Percentiles rank a stretch among this genome's conserved stretches.
phyloP scores from a whole-genome alignment of 2,113 vertebrate species.

The Sebastes schlegelii region DNA sequence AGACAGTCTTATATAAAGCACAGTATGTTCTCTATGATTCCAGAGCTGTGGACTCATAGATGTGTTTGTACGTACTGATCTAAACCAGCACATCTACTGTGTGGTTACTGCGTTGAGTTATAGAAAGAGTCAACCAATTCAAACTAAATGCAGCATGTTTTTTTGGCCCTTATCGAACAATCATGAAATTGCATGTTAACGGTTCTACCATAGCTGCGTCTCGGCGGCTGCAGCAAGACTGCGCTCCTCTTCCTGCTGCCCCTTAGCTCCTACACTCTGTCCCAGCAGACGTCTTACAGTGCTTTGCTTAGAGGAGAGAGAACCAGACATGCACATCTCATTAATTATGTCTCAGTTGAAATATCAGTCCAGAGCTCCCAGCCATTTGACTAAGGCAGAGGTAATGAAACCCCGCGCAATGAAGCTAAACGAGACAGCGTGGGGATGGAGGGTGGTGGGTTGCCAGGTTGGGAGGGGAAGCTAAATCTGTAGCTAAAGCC shows the following conservation, averaged over 20 bases:
- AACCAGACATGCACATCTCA: constrained; percentile 68
- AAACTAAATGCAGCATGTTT: constrained; percentile 7
- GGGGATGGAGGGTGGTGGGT: background rate
- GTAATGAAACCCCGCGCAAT: constrained; percentile 60
- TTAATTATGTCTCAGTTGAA: constrained; percentile 79
- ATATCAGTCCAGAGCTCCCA: constrained; percentile 66
- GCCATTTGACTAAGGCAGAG: constrained; percentile 69
- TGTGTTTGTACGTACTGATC: background rate
- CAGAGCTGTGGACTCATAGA: background rate
- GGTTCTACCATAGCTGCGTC: constrained; percentile 2
- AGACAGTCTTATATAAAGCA: background rate
- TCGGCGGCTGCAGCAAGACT: constrained; percentile 29
- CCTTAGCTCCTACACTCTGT: constrained; percentile 37
- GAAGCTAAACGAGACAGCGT: constrained; percentile 43
- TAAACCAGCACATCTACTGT: constrained; percentile 1
- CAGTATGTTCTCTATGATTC: background rate
- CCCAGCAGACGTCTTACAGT: constrained; percentile 61
- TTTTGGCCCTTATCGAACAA: constrained; percentile 18
- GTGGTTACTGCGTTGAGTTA: background rate
- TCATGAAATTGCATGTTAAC: constrained; percentile 46
- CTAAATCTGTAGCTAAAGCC: constrained; percentile 25
- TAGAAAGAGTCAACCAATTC: background rate
- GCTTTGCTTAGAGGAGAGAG: constrained; percentile 54
- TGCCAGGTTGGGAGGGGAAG: constrained; percentile 14
- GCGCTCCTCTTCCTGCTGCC: constrained; percentile 40